Percentiles rank a stretch among this genome's conserved stretches.
phyloP scores from a whole-genome alignment of 2,797 vertebrate species.

The Mergus octosetaceus region DNA sequence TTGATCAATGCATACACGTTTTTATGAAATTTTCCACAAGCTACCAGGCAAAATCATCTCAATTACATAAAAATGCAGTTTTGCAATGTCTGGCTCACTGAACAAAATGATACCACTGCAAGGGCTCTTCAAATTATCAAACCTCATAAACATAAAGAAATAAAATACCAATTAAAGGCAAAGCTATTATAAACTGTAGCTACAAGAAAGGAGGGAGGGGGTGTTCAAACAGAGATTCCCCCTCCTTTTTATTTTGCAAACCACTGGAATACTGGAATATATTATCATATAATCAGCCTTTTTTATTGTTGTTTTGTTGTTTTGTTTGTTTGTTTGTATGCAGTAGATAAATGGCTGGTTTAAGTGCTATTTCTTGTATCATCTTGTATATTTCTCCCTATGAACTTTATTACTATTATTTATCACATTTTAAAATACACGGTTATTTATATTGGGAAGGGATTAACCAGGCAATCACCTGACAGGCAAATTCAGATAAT shows the following conservation, averaged over 20 bases:
- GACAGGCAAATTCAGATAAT: slow-evolving; percentile 51
- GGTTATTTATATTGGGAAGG: slow-evolving; percentile 38
- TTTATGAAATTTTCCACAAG: slow-evolving; percentile 32
- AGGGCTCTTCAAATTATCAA: slow-evolving; percentile 47
- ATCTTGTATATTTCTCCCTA: not conserved
- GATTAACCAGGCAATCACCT: slow-evolving; percentile 47
- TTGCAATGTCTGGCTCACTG: slow-evolving; percentile 34
- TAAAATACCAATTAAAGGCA: slow-evolving; percentile 49
- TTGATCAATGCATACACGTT: not conserved
- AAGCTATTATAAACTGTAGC: slow-evolving; percentile 42
- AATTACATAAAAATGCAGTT: slow-evolving; percentile 34
- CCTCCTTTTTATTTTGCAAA: not conserved
- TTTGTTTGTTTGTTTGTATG: not conserved
- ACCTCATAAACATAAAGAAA: slow-evolving; percentile 40
- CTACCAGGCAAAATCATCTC: slow-evolving; percentile 38
- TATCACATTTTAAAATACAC: slow-evolving; percentile 50
- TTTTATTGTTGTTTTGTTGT: not conserved
- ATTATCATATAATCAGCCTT: slow-evolving; percentile 14
- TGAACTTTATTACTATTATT: slow-evolving; percentile 63
- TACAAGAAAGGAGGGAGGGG: not conserved
- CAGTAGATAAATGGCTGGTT: slow-evolving; percentile 24
- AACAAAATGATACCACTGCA: slow-evolving; percentile 33
- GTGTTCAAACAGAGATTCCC: not conserved
- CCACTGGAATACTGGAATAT: not conserved
- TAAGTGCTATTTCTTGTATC: slow-evolving; percentile 37